Conservation (phyloP, 1,140 invertebrate genomes). For the Drosophila triauraria region DNA sequence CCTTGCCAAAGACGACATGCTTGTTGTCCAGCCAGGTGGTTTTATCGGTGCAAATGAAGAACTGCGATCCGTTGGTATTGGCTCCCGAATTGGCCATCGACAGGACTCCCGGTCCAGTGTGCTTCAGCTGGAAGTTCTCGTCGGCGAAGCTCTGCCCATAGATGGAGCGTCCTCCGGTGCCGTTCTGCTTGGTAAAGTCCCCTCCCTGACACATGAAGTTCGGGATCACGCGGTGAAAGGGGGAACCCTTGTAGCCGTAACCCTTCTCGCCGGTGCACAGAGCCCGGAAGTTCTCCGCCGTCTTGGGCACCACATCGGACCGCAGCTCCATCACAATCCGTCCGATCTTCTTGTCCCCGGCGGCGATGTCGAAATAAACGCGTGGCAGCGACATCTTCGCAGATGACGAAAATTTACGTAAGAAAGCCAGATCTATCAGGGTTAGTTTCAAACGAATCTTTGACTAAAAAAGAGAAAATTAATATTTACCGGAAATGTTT, state of each 20-base stretch:
- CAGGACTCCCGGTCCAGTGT: conserved; percentile 94
- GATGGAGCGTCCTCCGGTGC: conserved; percentile 97
- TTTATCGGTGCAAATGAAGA: conserved; percentile 96
- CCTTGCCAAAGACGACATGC: conserved; percentile 98
- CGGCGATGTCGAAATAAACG: conserved; percentile 33
- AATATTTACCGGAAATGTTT: conserved; percentile 16
- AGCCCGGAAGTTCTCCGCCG: conserved; percentile 96
- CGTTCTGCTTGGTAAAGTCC: conserved; percentile 97
- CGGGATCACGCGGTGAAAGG: conserved; percentile 97
- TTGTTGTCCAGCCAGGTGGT: conserved; percentile 97
- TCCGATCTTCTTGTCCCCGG: conserved; percentile 25
- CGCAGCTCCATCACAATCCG: conserved; percentile 89
- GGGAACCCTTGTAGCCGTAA: conserved; percentile 95
- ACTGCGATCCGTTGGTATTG: conserved; percentile 98
- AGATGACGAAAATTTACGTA: conserved; percentile 12
- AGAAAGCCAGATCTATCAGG: conserved; percentile 20
- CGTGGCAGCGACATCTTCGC: conserved; percentile 34
- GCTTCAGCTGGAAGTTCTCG: conserved; percentile 97
- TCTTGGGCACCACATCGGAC: conserved; percentile 94
- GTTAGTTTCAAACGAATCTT: background rate
- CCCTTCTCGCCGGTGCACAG: conserved; percentile 97
- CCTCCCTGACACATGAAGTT: conserved; percentile 99
- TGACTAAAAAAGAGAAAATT: background rate
- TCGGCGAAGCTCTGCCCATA: conserved; percentile 97
- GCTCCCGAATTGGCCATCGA: conserved; percentile 98